Percentiles rank a stretch among this genome's conserved stretches.
phyloP scores from a whole-genome alignment of 2,113 vertebrate genomes.

The Seriola quinqueradiata region DNA sequence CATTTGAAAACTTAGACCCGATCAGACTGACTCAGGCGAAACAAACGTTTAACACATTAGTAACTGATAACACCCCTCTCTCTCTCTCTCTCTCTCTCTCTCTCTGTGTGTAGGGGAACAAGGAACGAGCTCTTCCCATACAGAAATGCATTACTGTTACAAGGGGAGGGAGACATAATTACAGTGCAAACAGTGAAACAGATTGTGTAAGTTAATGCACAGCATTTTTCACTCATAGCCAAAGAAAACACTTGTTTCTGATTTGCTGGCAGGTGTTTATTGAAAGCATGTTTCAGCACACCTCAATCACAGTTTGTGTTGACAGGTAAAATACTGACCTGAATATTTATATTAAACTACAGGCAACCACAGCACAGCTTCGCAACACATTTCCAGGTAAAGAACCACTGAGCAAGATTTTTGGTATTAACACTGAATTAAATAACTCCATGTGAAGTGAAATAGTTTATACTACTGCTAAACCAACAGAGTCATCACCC shows the following conservation, averaged over 20 bases:
- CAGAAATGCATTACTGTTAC: slow-evolving; percentile 11
- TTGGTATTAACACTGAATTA: background rate
- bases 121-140: slow-evolving; percentile 3
- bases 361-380: background rate
- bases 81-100: too few relatives aligned
- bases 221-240: background rate
- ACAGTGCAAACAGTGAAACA: background rate
- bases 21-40: background rate
- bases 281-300: background rate
- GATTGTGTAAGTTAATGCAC: background rate
- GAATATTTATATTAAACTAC: background rate
- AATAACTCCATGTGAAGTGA: background rate
- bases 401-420: background rate
- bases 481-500: background rate
- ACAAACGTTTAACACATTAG: background rate
- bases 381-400: background rate
- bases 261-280: background rate
- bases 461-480: background rate
- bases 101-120: background rate
- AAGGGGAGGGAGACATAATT: background rate
- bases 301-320: background rate
- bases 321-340: background rate
- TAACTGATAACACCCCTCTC: background rate
- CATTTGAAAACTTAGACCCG: background rate
- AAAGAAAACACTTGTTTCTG: background rate